Conservation (phyloP, 2,797 vertebrate species). For the Podargus strigoides region DNA sequence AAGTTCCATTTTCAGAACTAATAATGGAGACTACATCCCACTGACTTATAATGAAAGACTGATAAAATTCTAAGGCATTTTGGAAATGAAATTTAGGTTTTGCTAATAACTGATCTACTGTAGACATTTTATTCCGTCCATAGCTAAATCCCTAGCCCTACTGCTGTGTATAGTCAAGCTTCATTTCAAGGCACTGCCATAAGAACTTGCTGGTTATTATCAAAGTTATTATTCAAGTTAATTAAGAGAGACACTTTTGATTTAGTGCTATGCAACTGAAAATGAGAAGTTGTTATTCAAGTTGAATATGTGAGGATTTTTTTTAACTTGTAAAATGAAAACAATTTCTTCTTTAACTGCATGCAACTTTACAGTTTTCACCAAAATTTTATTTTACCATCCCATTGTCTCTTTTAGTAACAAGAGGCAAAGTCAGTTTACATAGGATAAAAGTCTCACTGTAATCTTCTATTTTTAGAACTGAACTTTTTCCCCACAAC, state of each 20-base stretch:
- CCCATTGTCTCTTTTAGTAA: background rate
- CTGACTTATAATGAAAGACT: background rate
- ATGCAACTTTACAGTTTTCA: background rate
- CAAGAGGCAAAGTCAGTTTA: background rate
- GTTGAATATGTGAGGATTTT: background rate
- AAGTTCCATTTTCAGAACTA: background rate
- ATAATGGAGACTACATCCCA: background rate
- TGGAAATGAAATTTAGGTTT: background rate
- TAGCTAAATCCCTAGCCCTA: background rate
- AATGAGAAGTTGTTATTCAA: background rate
- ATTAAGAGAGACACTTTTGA: background rate
- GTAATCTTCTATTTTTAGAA: slow-evolving; percentile 41
- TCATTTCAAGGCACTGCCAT: background rate
- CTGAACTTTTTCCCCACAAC: background rate
- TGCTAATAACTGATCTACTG: background rate
- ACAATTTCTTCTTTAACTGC: background rate
- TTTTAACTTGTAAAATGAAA: background rate
- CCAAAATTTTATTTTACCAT: background rate
- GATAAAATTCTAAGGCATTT: background rate
- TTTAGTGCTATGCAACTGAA: background rate
- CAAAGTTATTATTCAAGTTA: background rate
- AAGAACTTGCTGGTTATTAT: background rate
- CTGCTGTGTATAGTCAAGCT: background rate
- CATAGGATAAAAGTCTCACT: background rate
- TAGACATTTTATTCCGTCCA: background rate